Percentiles rank a stretch among this genome's conserved stretches.
Conservation (phyloP, 92 coral and sea anemone genomes). For the Epizoanthus fatuus region DNA sequence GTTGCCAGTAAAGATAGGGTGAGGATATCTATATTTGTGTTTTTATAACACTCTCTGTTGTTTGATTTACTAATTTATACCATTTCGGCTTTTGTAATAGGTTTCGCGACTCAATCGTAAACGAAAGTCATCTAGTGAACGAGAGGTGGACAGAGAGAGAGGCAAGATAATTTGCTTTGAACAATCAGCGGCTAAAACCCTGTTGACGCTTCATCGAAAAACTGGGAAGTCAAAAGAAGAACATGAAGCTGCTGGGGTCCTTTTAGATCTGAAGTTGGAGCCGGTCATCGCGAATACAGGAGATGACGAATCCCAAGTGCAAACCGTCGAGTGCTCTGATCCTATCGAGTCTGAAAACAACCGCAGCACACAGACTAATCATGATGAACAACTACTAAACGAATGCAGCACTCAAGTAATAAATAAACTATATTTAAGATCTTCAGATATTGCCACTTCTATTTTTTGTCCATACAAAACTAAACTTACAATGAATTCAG, state of each 20-base stretch:
- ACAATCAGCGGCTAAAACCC: constrained; percentile 66
- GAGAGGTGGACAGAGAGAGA: constrained; percentile 55
- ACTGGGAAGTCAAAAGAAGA: constrained; percentile 69
- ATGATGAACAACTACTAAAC: constrained; percentile 38
- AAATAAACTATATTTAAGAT: constrained; percentile 1
- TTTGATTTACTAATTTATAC: constrained; percentile 24
- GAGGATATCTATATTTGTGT: constrained; percentile 40
- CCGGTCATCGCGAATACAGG: constrained; percentile 29
- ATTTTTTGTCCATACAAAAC: constrained; percentile 17
- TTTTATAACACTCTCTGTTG: constrained; percentile 40
- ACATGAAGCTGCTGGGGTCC: constrained; percentile 63
- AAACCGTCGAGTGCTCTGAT: constrained; percentile 50
- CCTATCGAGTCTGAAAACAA: constrained; percentile 41
- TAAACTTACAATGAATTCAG: constrained; percentile 17
- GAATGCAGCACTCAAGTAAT: constrained; percentile 65
- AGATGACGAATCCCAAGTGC: constrained; percentile 22
- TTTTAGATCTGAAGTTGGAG: constrained; percentile 61
- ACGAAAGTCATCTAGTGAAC: constrained; percentile 64
- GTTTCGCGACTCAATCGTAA: constrained; percentile 64
- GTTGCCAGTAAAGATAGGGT: constrained; percentile 69
- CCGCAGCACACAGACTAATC: constrained; percentile 56
- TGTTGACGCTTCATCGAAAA: constrained; percentile 57
- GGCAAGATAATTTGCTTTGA: constrained; percentile 71
- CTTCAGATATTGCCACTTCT: constrained; percentile 8
- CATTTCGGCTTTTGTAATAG: constrained; percentile 46